Base-by-base conservation (phyloP, 2,888 invertebrate species). In the Pristionchus entomophagus region DNA sequence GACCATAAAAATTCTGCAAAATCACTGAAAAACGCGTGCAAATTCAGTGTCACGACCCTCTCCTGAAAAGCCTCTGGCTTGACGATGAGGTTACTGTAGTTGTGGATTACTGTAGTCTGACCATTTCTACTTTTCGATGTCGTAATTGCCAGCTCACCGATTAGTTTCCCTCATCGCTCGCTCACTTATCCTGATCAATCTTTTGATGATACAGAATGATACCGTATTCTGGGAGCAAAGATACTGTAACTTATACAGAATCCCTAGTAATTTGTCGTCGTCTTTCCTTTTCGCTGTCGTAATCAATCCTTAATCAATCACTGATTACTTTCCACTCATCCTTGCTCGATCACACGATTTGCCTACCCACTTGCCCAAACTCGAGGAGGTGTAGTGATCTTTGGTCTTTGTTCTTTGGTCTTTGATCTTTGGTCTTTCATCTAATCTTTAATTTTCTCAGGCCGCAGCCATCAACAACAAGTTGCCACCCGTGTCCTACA, bases 401-500 rank as follows among this genome's bases (percentile, higher is more conserved):
- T n/a, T n/a, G n/a, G n/a, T n/a, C n/a, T n/a, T n/a, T n/a, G n/a
- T n/a, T n/a, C n/a, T n/a, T n/a, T n/a, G n/a, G n/a, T n/a, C n/a
- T n/a, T n/a, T n/a, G n/a, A n/a, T n/a, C n/a, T n/a, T n/a, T n/a
- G n/a, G n/a, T n/a, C n/a, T n/a, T n/a, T n/a, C n/a, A n/a, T n/a
- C n/a, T n/a, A n/a, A n/a, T n/a, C n/a, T n/a, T n/a, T n/a, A n/a
- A n/a, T n/a, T n/a, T 81, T 19, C 85, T 29, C 45, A 89, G 87
- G 88, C 91, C 4, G 92, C 91, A 12, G 92, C 92, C 77, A 92
- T 92, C 45, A 92, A 92, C 78, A 91, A 92, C 14, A 93, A 93
- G 87, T 88, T 93, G 38, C 93, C 93, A 17, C 93, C 93, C 0
- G 93, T 99, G 88, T 97, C 98, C 84, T 99, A 99, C 95, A 98